Evolutionary conservation across 2,888 invertebrate species (phyloP).

Genomic region (Lymantria monacha): DNA sequence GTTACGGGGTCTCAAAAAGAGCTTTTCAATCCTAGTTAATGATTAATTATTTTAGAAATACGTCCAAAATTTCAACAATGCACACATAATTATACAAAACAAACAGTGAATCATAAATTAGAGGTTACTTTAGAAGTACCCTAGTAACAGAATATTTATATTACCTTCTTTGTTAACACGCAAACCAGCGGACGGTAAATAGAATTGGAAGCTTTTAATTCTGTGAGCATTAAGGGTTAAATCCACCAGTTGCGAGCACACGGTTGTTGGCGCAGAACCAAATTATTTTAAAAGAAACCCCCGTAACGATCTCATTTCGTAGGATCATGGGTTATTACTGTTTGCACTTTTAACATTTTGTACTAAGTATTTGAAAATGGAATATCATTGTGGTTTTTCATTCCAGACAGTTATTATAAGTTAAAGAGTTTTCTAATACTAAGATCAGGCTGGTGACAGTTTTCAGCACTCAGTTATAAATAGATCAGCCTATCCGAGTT

Average conservation of each 20-base stretch:
- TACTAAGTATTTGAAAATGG: slow-evolving; percentile 23
- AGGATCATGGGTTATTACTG: slow-evolving; percentile 35
- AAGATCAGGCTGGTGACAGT: too few species aligned
- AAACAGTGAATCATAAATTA: too few species aligned
- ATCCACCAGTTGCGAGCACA: slow-evolving; percentile 70
- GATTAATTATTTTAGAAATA: too few species aligned
- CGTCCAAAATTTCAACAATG: too few species aligned
- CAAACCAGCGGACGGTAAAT: slow-evolving; percentile 48
- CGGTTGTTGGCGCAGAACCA: slow-evolving; percentile 62
- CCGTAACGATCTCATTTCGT: slow-evolving; percentile 58
- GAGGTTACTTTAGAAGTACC: too few species aligned
- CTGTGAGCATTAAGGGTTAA: slow-evolving; percentile 58
- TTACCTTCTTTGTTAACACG: slow-evolving; percentile 32
- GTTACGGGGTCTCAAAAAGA: too few species aligned
- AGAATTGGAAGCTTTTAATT: slow-evolving; percentile 60
- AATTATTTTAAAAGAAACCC: slow-evolving; percentile 77
- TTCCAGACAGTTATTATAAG: background rate
- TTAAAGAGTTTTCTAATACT: too few species aligned
- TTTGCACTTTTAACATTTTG: slow-evolving; percentile 28
- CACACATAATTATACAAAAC: too few species aligned
- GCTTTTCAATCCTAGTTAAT: too few species aligned
- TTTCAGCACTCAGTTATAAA: too few species aligned
- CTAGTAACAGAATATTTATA: slow-evolving; percentile 12
- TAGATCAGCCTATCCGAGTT: too few species aligned
- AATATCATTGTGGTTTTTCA: slow-evolving; percentile 16